Evolutionary conservation across 2,797 vertebrate species (phyloP).

Genomic region (Phalanger gymnotis): DNA sequence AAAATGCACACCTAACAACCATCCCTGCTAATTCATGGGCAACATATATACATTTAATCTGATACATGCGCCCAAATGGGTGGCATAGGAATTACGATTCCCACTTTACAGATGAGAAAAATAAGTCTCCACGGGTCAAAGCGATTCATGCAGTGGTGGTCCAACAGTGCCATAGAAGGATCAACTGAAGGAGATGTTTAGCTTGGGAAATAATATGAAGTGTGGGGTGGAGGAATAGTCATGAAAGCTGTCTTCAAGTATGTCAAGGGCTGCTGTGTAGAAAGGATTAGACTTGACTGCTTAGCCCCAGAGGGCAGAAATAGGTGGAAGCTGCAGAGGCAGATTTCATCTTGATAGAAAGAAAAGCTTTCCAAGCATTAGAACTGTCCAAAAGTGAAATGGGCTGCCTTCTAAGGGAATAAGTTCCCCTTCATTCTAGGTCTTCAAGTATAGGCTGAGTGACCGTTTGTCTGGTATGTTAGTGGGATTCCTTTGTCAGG

Average conservation of each 20-base stretch:
- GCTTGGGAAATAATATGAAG: background rate
- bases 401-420: background rate
- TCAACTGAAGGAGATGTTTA: background rate
- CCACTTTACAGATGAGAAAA: background rate
- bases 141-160: background rate
- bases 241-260: background rate
- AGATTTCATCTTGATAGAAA: background rate
- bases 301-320: background rate
- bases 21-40: background rate
- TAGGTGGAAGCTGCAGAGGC: background rate
- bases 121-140: background rate
- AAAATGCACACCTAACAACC: background rate
- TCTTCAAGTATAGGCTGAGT: background rate
- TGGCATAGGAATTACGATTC: background rate
- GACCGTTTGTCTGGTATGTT: background rate
- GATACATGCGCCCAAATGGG: background rate
- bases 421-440: background rate
- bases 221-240: background rate
- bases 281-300: background rate
- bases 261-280: background rate
- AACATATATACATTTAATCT: background rate
- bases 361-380: background rate
- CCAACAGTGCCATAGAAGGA: background rate
- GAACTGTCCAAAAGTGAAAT: background rate
- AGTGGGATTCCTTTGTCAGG: background rate